Evolutionary conservation across 2,113 vertebrate species (phyloP).

Genomic region (Charadrius vociferus): DNA sequence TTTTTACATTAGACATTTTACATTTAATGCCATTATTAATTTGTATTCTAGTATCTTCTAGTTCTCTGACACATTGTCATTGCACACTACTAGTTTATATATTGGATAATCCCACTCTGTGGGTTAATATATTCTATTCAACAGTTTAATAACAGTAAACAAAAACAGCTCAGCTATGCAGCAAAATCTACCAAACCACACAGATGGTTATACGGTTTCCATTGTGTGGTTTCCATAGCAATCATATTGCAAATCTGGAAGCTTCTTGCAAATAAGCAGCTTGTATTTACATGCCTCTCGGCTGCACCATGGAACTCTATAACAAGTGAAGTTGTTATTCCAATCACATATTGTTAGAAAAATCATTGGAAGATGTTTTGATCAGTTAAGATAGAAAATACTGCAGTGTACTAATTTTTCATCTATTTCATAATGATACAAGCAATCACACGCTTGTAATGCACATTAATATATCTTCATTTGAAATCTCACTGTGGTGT

Average conservation of each 20-base stretch:
- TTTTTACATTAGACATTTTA: not conserved
- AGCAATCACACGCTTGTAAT: conserved; percentile 2
- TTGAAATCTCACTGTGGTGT: not conserved
- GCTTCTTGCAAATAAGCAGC: conserved; percentile 84
- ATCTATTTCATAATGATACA: conserved; percentile 23
- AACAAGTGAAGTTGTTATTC: conserved; percentile 73
- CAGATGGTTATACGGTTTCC: conserved; percentile 84
- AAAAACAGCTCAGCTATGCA: conserved; percentile 80
- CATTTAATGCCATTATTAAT: conserved; percentile 56
- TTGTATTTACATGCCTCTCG: conserved; percentile 83
- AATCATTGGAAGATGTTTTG: conserved; percentile 66
- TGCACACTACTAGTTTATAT: conserved; percentile 70
- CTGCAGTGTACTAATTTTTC: conserved; percentile 47
- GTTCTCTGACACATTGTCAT: conserved; percentile 24
- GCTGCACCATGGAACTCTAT: conserved; percentile 72
- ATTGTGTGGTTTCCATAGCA: conserved; percentile 87
- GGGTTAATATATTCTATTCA: conserved; percentile 73
- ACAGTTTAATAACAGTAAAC: conserved; percentile 80
- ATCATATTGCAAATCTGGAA: conserved; percentile 85
- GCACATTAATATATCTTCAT: not conserved
- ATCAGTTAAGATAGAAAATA: conserved; percentile 62
- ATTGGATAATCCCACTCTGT: conserved; percentile 60
- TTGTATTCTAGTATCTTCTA: conserved; percentile 43
- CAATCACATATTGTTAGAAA: conserved; percentile 72
- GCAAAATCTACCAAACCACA: conserved; percentile 77